Base-by-base conservation (phyloP, 1,140 invertebrate genomes). In the Apis laboriosa region DNA sequence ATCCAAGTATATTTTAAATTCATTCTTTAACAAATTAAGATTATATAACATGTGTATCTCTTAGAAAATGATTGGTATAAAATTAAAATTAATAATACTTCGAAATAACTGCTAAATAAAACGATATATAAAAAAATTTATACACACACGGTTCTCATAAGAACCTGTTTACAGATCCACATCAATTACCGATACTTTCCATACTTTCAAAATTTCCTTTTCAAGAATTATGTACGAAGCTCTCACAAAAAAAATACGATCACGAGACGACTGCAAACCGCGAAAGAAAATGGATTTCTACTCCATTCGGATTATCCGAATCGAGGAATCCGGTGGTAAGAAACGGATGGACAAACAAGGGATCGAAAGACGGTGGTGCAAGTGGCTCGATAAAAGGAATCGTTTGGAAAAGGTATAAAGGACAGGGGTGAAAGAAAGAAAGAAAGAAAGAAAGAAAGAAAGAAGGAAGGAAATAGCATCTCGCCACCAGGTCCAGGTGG, bases 401-500 rank as follows among this genome's bases (percentile, higher is more conserved):
- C 71, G 55, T 34, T 56, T 15, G 70, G 43, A 77, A 60, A 77
- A 17, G 56, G n/a, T 53, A 51, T 34, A 77, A 84, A 83, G 79
- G 68, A 72, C 72, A 84, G 79, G 71, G 28, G 60, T 34, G 80
- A 24, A 84, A 49, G 70, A 80, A 43, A 43, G 34, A 68, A 86
- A 43, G 77, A 85, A 78, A 78, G 34, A 43, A 43, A 43, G 34
- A 3, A 84, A 49, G 70, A 80, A 24, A 24, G 24, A 3, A 84
- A 49, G 70, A 80, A 24, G 0, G 24, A 67, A 86, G 24, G 80
- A 86, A 80, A 78, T 75, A 81, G 76, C 82, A 75, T 84, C 78
- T 49, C 81, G 63, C n/a, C 34, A 4, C 43, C 53, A n/a, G 84
- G 43, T 83, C 75, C 74, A 80, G 87, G 74, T 80, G 87, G 83